Conservation (phyloP, 2,888 invertebrate species). For the Rhamnusium bicolor region DNA sequence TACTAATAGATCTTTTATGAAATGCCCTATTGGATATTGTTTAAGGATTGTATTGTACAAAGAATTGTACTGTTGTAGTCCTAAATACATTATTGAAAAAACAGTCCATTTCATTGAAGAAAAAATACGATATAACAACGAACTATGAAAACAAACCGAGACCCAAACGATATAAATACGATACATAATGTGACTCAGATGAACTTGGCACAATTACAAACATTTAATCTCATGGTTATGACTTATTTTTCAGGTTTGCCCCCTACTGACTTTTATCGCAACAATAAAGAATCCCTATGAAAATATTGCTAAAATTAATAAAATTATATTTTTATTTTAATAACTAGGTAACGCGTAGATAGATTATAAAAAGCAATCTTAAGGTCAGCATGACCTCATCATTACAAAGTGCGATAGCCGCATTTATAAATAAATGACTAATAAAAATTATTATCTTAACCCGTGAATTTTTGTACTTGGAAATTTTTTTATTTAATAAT, state of each 20-base stretch:
- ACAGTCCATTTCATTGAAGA: too few relatives aligned
- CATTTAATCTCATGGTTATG: background rate
- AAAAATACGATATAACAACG: too few relatives aligned
- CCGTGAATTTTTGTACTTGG: background rate
- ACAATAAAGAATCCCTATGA: background rate
- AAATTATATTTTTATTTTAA: background rate
- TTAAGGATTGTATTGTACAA: too few relatives aligned
- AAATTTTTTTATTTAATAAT: background rate
- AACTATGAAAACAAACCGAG: too few relatives aligned
- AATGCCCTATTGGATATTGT: too few relatives aligned
- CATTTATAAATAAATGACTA: constrained; percentile 13
- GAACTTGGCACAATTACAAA: background rate
- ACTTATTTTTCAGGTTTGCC: background rate
- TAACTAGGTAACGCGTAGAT: background rate
- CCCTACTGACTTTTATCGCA: background rate
- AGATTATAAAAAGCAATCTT: background rate
- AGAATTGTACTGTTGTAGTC: too few relatives aligned
- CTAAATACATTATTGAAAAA: too few relatives aligned
- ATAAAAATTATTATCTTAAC: constrained; percentile 16
- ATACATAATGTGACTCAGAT: background rate
- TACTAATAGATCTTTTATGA: too few relatives aligned
- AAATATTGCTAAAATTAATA: background rate
- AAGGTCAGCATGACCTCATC: constrained; percentile 14
- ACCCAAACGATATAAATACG: background rate
- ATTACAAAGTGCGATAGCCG: constrained; percentile 13